Percentiles rank a stretch among this genome's conserved stretches.
Evolutionary conservation across 2,888 invertebrate species (phyloP).

Genomic region (Mesorhabditis belari): DNA sequence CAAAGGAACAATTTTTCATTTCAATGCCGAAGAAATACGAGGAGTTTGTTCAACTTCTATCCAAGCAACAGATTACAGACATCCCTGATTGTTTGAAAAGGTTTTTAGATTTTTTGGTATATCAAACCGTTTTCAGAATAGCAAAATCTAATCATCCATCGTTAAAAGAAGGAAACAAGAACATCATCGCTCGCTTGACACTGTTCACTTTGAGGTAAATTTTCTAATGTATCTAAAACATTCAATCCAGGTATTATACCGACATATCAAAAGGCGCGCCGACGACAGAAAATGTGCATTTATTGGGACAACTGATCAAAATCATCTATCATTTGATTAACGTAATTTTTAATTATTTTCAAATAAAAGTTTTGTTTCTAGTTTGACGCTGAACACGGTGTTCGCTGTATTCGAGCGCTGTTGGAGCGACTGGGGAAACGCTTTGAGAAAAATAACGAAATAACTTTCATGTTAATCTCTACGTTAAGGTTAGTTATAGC

Average conservation of each 20-base stretch:
- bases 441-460: slow-evolving; percentile 9
- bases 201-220: slow-evolving; percentile 70
- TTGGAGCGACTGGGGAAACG: slow-evolving; percentile 26
- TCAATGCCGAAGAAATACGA: slow-evolving; percentile 28
- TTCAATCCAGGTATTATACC: neutral
- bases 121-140: slow-evolving; percentile 65
- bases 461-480: neutral
- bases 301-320: neutral
- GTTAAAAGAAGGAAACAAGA: slow-evolving; percentile 71
- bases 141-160: slow-evolving; percentile 82
- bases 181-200: slow-evolving; percentile 68
- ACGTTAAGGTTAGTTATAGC: neutral
- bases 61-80: slow-evolving; percentile 6
- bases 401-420: slow-evolving; percentile 34
- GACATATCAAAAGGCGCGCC: neutral
- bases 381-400: slow-evolving; percentile 34
- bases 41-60: slow-evolving; percentile 16
- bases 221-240: slow-evolving; percentile 52
- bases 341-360: neutral
- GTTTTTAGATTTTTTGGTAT: neutral
- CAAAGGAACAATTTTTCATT: too few relatives aligned
- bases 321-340: neutral
- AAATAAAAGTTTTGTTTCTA: slow-evolving; percentile 5
- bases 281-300: neutral
- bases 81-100: neutral